Conservation (phyloP, 1,140 invertebrate species). For the Watersipora subatra region DNA sequence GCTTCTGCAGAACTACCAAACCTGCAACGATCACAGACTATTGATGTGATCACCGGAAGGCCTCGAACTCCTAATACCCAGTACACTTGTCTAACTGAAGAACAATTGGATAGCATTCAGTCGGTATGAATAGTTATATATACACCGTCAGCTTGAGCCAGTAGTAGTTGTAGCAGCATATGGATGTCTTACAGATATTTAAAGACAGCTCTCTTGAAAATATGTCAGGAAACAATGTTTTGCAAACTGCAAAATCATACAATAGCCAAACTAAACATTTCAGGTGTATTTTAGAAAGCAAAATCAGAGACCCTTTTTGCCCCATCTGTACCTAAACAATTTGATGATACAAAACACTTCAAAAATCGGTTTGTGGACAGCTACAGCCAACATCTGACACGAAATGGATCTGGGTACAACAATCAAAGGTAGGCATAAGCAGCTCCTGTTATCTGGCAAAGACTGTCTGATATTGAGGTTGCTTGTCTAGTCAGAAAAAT, state of each 20-base stretch:
- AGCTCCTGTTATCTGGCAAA: too few relatives aligned
- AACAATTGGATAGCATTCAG: constrained; percentile 26
- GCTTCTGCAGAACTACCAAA: too few relatives aligned
- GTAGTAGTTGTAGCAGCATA: too few relatives aligned
- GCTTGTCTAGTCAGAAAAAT: too few relatives aligned
- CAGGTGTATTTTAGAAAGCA: constrained; percentile 12
- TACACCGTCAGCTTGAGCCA: not conserved
- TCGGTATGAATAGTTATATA: constrained; percentile 15
- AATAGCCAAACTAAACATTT: too few relatives aligned
- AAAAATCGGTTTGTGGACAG: constrained; percentile 25
- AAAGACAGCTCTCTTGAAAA: too few relatives aligned
- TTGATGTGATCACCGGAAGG: constrained; percentile 15
- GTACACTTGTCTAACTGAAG: constrained; percentile 30
- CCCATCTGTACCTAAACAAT: constrained; percentile 12
- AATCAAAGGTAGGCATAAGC: constrained; percentile 10
- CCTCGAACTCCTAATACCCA: constrained; percentile 27
- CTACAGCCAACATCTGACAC: constrained; percentile 25
- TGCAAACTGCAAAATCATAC: too few relatives aligned
- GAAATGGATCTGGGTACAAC: constrained; percentile 18
- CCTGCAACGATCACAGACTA: too few relatives aligned
- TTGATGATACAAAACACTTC: constrained; percentile 20
- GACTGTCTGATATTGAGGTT: too few relatives aligned
- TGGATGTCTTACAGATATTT: too few relatives aligned
- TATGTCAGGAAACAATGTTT: too few relatives aligned
- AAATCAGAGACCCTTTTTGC: constrained; percentile 5